Evolutionary conservation across 2,888 invertebrate genomes (phyloP).

Genomic region (Ophion obscuratus): DNA sequence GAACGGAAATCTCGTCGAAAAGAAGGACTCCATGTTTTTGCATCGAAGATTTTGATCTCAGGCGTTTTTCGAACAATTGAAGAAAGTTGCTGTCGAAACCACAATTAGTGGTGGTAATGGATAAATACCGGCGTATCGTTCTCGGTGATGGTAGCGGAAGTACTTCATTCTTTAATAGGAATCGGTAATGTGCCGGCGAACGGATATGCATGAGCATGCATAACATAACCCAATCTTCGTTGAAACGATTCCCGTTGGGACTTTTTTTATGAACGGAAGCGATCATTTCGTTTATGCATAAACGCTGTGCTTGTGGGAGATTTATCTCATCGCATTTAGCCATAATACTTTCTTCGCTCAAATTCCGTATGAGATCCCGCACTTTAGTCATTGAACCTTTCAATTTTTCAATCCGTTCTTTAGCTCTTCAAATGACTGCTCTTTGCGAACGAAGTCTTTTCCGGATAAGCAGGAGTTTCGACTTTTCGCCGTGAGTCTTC

Average conservation of each 20-base stretch:
- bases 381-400: background rate
- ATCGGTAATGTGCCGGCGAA: background rate
- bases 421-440: background rate
- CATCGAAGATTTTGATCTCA: conserved; percentile 34
- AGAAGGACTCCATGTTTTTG: conserved; percentile 54
- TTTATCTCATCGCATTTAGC: background rate
- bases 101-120: conserved; percentile 43
- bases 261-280: background rate
- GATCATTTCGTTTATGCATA: background rate
- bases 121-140: conserved; percentile 31
- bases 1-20: conserved; percentile 56
- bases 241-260: background rate
- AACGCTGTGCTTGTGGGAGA: background rate
- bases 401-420: background rate
- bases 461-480: background rate
- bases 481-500: background rate
- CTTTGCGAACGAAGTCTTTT: background rate
- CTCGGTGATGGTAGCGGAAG: background rate
- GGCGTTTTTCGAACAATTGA: conserved; percentile 16
- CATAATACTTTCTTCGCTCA: background rate
- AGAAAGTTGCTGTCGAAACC: conserved; percentile 57
- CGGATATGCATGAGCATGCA: conserved; percentile 1
- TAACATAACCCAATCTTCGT: background rate
- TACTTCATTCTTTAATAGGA: background rate
- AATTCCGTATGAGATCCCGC: background rate